Base-by-base conservation (phyloP, 2,797 vertebrate species). In the Peromyscus melanophrys region DNA sequence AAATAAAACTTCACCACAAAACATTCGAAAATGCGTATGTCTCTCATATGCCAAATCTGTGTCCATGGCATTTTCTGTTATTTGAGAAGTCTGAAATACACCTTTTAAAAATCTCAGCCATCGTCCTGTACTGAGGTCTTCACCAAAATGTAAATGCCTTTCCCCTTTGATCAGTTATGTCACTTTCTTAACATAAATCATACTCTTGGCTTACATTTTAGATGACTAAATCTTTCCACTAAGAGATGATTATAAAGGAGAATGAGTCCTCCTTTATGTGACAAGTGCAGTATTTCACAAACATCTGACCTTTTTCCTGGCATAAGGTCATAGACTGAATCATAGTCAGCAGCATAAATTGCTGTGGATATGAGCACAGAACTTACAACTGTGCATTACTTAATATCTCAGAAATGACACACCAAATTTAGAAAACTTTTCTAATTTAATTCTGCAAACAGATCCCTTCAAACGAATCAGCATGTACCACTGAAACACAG, bases 341-440 rank as follows among this genome's bases (percentile, higher is more conserved):
- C 85, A 87, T 29, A 95, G 81, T 37, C 61, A 92, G 43, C 12
- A 86, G 10, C 12, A 52, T 57, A 87, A 76, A 17, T 37, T 81
- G 31, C 23, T 25, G n/a, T 1, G 49, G 10, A 34, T 75, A 9
- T 23, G 23, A n/a, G 14, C 25, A 67, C n/a, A 92, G 55, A 80
- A 6, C 55, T 89, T 94, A 82, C n/a, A 13, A 43, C 46, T 90
- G 14, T 31, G 7, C 88, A 27, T 81, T 43, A 90, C 5, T 93
- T 34, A 89, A 78, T 63, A 71, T 71, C 59, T 12, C 1, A 1
- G 40, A 65, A 4, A 14, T 0, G 0, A 37, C 31, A 25, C 31
- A 91, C 75, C 6, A 86, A 4, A 31, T 71, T 95, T 92, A 89
- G 57, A 76, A 89, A 95, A 78, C 21, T 81, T 90, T 43, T 6